Evolutionary conservation across 2,797 vertebrate genomes (phyloP), one percentile per base, ranked within the genome.

Genomic region (Perodicticus potto): DNA sequence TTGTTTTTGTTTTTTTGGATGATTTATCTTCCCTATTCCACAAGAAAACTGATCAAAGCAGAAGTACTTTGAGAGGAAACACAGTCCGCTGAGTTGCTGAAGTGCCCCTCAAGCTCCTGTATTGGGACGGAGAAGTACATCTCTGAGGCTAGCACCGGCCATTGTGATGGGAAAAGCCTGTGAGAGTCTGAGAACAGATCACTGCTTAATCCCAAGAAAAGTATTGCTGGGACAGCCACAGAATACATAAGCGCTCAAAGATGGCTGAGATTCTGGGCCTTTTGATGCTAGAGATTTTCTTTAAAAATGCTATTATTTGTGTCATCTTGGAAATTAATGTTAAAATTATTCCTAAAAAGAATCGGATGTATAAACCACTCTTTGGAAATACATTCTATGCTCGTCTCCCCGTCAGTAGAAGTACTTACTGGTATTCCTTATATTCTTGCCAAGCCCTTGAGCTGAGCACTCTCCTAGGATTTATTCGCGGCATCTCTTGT

Each of bases 241-340:
- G 11, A 74, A 84, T 55, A n/a, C 2, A 22, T 43, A 61, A 76
- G 8, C 2, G 49, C 77, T 82, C 61, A 86, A 57, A 90, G 2
- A 95, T 74, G 55, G 4, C 59, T 93, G 69, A 40, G n/a, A 94
- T 57, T 43, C 67, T 85, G 57, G 37, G 9, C 29, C 55, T 86
- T 95, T 85, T 73, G 53, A 86, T 11, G 49, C 27, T 65, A 70
- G 86, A 37, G 34, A 5, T 63, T 74, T 89, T 77, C 76, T 94
- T 77, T 43, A 27, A 37, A 76, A 72, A 86, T 80, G 43, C 69
- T 37, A 86, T 49, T 34, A 45, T 86, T 88, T 95, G 10, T 67
- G 65, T 63, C 83, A 70, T 80, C 53, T 63, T 89, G 16, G 67
- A 92, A 63, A 37, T 88, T 29, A 70, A 88, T 61, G 12, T 45